Percentiles rank a stretch among this genome's conserved stretches.
phyloP scores from a whole-genome alignment of 2,797 vertebrate genomes.

The Parauchenoglanis punctatus region DNA sequence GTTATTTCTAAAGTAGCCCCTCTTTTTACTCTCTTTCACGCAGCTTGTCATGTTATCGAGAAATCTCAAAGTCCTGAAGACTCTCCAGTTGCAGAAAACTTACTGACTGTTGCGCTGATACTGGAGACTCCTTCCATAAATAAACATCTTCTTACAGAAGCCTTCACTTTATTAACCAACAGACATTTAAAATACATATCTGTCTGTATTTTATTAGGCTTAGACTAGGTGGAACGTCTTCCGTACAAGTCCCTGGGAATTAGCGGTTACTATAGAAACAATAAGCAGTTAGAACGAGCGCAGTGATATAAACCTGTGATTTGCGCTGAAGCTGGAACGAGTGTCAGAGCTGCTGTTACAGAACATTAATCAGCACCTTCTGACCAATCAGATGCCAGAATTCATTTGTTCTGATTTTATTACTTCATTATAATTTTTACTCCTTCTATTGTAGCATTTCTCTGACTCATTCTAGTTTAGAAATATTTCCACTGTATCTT shows the following conservation, averaged over 20 bases:
- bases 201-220: neutral
- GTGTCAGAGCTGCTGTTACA: neutral
- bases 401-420: neutral
- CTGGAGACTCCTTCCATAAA: neutral
- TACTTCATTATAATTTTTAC: neutral
- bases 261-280: neutral
- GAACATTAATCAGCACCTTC: neutral
- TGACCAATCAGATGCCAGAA: neutral
- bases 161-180: rapidly evolving
- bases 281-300: neutral
- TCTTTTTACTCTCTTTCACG: neutral
- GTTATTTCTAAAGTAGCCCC: neutral
- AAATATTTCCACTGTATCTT: neutral
- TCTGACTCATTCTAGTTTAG: neutral
- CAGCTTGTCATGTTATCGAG: neutral
- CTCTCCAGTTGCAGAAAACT: neutral
- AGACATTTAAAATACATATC: neutral
- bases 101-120: neutral
- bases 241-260: neutral
- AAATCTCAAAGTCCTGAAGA: neutral
- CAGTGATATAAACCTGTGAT: neutral
- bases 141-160: neutral
- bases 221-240: neutral
- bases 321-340: neutral
- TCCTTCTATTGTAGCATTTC: neutral